phyloP scores from a whole-genome alignment of 2,113 vertebrate species.

The Ptychochromis oligacanthus region DNA sequence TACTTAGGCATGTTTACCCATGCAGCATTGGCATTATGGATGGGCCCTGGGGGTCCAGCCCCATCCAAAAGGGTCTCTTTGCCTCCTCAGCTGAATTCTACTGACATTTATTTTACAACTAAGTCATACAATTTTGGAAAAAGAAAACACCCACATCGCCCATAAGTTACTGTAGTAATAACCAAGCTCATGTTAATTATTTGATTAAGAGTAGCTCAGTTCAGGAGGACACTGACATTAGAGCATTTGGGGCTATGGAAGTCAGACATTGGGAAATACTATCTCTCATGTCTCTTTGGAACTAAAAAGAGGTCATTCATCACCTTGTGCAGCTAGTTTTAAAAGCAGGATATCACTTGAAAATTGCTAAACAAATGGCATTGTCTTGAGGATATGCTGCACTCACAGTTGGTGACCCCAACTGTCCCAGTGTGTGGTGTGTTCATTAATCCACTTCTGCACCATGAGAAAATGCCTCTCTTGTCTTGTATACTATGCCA shows the following conservation, averaged over 20 bases:
- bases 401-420: not conserved
- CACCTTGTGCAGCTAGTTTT: not conserved
- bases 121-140: not conserved
- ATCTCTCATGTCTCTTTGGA: no score
- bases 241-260: not conserved
- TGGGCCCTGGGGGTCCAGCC: not conserved
- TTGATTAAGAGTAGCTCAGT: not conserved
- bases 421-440: not conserved
- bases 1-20: not conserved
- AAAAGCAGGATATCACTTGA: no score
- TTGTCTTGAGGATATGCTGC: no score
- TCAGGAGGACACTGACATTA: not conserved
- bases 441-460: not conserved
- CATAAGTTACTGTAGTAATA: not conserved
- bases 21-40: not conserved
- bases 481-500: not conserved
- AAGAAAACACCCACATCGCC: not conserved
- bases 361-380: not conserved
- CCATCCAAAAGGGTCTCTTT: not conserved
- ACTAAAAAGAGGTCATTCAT: not conserved
- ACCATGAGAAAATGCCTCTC: not conserved
- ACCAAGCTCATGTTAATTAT: not conserved
- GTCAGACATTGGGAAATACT: not conserved
- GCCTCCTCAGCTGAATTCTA: not conserved
- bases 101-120: not conserved